Percentiles rank a stretch among this genome's conserved stretches.
These are phyloP conservation scores for Habroteleia sp. DNA, from an alignment of 2,888 invertebrate genomes.

Conservation along the genomic window DNA sequence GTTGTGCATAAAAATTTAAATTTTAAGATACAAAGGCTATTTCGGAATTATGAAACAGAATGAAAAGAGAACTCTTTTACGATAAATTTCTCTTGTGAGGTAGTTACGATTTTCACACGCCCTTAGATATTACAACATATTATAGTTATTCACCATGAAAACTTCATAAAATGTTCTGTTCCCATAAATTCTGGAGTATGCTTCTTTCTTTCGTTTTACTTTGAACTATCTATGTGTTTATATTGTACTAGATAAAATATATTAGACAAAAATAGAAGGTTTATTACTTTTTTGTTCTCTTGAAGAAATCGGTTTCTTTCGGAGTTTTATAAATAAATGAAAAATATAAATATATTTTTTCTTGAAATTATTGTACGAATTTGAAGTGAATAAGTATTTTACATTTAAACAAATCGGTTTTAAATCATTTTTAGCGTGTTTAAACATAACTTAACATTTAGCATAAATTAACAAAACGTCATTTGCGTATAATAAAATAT, in stretches of 20 bases:
- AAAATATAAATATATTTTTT: too few species aligned
- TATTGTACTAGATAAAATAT: too few species aligned
- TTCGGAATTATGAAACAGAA: constrained; percentile 5
- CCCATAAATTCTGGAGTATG: constrained; percentile 19
- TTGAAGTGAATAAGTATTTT: too few species aligned
- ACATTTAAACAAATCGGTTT: not conserved
- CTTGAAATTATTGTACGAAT: too few species aligned
- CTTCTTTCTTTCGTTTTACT: constrained; percentile 5
- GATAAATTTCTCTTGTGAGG: not conserved
- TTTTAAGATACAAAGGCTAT: constrained; percentile 3
- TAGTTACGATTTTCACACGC: constrained; percentile 29
- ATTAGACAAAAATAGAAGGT: too few species aligned
- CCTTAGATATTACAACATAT: constrained; percentile 28
- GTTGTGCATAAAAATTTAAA: too few species aligned
- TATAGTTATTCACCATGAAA: constrained; percentile 36
- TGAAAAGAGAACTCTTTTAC: constrained; percentile 3
- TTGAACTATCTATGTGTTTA: not conserved
- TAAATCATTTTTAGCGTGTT: not conserved
- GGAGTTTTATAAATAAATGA: too few species aligned
- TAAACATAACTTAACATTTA: not conserved
- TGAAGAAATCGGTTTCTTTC: too few species aligned
- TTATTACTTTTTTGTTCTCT: too few species aligned
- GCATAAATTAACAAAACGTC: constrained; percentile 23
- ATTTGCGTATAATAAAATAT: constrained; percentile 29
- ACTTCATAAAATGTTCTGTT: constrained; percentile 33